These are phyloP conservation scores for Iphiclides podalirius DNA, from an alignment of 2,888 invertebrate genomes.

Conservation along the genomic window DNA sequence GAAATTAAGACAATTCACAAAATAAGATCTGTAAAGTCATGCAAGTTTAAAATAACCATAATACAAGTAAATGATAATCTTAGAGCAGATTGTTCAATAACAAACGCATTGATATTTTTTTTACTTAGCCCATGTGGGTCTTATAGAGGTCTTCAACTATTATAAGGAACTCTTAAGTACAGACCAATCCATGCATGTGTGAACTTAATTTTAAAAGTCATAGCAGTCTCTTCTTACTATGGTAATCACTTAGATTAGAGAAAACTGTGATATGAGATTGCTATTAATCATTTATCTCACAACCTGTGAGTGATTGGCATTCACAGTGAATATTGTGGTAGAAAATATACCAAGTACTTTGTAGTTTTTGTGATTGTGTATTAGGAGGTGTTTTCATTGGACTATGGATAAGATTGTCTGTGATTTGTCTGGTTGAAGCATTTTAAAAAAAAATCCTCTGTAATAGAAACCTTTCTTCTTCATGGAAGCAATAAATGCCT, in stretches of 20 bases:
- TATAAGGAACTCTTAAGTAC: too few species aligned
- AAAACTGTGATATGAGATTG: constrained; percentile 57
- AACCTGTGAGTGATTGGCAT: constrained; percentile 4
- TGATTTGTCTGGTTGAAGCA: neutral
- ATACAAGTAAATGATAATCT: too few species aligned
- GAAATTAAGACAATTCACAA: constrained; percentile 2
- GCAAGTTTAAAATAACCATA: too few species aligned
- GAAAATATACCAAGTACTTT: neutral
- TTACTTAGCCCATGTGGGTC: too few species aligned
- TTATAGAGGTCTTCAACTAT: too few species aligned
- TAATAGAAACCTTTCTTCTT: too few species aligned
- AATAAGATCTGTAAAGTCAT: constrained; percentile 1
- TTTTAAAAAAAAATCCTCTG: too few species aligned
- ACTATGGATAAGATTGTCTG: neutral
- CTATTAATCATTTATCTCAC: constrained; percentile 26
- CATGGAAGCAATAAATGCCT: too few species aligned
- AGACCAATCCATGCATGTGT: neutral
- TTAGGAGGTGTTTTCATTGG: constrained; percentile 4
- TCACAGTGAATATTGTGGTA: constrained; percentile 1
- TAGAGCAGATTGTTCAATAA: too few species aligned
- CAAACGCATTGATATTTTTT: too few species aligned
- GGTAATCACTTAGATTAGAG: constrained; percentile 35
- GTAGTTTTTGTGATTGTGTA: constrained; percentile 8
- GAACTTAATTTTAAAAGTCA: constrained; percentile 9
- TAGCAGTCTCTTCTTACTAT: constrained; percentile 26